Conservation (phyloP, 2,888 invertebrate species). For the Ptychoptera albimana region DNA sequence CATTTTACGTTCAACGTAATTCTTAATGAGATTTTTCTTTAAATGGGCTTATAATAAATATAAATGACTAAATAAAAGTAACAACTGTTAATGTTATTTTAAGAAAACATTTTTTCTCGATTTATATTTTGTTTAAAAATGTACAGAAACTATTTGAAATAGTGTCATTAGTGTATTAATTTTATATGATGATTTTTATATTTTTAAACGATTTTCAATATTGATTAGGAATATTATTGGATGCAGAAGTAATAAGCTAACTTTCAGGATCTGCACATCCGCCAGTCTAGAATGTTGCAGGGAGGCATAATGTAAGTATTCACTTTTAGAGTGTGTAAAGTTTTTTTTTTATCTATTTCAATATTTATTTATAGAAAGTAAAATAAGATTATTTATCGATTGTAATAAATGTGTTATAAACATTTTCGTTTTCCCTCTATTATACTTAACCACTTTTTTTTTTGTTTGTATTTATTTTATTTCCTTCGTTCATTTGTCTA, state of each 20-base stretch:
- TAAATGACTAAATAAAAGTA: too few relatives aligned
- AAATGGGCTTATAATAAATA: too few relatives aligned
- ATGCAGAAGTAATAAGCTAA: conserved; percentile 65
- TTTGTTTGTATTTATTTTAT: background rate
- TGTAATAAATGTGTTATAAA: too few relatives aligned
- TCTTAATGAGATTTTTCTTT: too few relatives aligned
- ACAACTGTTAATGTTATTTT: too few relatives aligned
- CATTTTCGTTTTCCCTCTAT: background rate
- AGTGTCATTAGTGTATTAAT: conserved; percentile 3
- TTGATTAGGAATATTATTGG: conserved; percentile 63
- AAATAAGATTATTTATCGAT: too few relatives aligned
- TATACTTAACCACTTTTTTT: background rate
- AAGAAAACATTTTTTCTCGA: too few relatives aligned
- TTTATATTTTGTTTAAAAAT: too few relatives aligned
- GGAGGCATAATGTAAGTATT: conserved; percentile 72
- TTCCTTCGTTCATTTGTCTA: background rate
- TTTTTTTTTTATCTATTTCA: background rate
- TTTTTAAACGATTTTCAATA: too few relatives aligned
- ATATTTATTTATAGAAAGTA: too few relatives aligned
- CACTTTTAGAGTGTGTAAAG: too few relatives aligned
- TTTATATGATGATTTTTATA: background rate
- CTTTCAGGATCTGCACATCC: conserved; percentile 76
- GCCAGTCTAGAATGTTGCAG: conserved; percentile 72
- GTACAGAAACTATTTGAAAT: conserved; percentile 3
- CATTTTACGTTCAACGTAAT: background rate